Evolutionary conservation across 1,140 invertebrate species (phyloP).

Genomic region (Probaryconus sp.): DNA sequence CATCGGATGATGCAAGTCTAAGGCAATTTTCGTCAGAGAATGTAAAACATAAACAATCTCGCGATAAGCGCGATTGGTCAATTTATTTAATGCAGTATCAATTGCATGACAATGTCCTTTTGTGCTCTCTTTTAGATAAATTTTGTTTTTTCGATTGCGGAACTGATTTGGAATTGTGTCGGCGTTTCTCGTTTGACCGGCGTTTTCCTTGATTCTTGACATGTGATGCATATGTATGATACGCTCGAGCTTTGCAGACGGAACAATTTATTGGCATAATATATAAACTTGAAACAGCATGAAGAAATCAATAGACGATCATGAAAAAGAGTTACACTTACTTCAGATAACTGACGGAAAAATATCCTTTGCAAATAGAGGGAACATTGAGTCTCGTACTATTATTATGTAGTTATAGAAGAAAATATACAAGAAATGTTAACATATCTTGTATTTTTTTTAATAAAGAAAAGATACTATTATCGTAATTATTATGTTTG

Average conservation of each 20-base stretch:
- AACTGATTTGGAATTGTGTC: constrained; percentile 38
- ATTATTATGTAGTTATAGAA: too few species aligned
- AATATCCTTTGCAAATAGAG: too few species aligned
- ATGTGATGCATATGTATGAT: constrained; percentile 46
- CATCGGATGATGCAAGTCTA: constrained; percentile 73
- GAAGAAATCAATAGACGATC: constrained; percentile 35
- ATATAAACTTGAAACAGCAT: constrained; percentile 39
- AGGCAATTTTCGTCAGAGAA: constrained; percentile 73
- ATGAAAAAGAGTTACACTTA: constrained; percentile 11
- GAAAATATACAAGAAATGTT: too few species aligned
- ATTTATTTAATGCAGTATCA: constrained; percentile 41
- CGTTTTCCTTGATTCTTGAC: constrained; percentile 49
- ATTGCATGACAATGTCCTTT: constrained; percentile 49
- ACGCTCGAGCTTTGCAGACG: constrained; percentile 11
- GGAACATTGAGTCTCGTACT: too few species aligned
- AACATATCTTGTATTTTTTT: too few species aligned
- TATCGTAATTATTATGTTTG: too few species aligned
- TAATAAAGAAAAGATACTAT: too few species aligned
- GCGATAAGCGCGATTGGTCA: constrained; percentile 48
- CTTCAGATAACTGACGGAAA: too few species aligned
- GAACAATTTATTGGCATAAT: constrained; percentile 44
- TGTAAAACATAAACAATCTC: constrained; percentile 36
- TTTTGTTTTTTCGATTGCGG: constrained; percentile 43
- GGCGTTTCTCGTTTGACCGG: constrained; percentile 34
- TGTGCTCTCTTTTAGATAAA: constrained; percentile 45